Conservation (phyloP, 2,113 vertebrate genomes). For the Marmota monax region DNA sequence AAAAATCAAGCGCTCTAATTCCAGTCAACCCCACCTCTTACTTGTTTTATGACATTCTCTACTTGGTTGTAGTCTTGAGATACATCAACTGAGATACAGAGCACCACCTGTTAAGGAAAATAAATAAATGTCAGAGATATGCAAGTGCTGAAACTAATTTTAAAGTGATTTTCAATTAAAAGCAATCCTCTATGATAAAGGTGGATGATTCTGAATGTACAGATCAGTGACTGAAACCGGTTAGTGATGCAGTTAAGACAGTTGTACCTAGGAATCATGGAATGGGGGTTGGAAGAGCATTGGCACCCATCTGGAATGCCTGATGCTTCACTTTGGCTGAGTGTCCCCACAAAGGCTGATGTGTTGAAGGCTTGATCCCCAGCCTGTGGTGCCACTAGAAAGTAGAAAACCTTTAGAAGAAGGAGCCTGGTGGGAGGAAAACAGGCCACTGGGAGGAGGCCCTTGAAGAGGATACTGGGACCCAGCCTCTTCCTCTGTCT, state of each 20-base stretch:
- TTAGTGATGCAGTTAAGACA: background rate
- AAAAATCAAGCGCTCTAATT: background rate
- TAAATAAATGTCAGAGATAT: background rate
- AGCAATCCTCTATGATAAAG: background rate
- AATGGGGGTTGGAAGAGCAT: fast-evolving
- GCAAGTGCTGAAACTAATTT: background rate
- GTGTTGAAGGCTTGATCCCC: background rate
- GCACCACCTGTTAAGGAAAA: conserved; percentile 92
- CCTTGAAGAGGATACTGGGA: background rate
- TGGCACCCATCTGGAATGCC: background rate
- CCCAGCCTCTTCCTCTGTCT: too few species aligned
- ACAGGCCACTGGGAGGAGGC: too few species aligned
- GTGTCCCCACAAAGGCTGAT: background rate
- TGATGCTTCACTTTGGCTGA: background rate
- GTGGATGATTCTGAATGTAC: background rate
- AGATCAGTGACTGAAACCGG: background rate
- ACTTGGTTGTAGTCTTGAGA: conserved; percentile 96
- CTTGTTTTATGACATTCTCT: conserved; percentile 98
- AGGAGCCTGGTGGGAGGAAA: background rate
- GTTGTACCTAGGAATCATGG: background rate
- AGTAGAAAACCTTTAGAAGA: background rate
- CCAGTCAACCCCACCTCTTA: conserved; percentile 78
- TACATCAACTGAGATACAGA: conserved; percentile 97
- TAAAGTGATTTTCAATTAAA: background rate
- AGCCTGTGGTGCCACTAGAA: background rate